Evolutionary conservation across 2,888 invertebrate species (phyloP), one percentile per base, ranked within the genome.

Genomic region (Volucella inflata): DNA sequence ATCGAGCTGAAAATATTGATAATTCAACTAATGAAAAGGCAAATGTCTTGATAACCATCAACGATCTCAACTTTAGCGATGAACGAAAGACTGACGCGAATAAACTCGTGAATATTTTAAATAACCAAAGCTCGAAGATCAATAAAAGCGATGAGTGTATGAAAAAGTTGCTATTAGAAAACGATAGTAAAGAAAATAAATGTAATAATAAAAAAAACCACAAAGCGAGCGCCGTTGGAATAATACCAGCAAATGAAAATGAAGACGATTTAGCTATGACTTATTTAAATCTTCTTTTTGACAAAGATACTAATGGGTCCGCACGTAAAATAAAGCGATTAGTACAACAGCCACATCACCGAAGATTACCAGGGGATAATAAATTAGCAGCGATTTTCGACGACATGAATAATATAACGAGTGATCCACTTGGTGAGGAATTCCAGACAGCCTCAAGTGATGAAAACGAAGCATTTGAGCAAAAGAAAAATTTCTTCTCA

Each of bases 361-460:
- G 75, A 50, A 46, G 84, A 9, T 44, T 70, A 10, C 60, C 67
- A 8, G 80, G 75, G 8, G 65, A 75, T 12, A 84, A 84, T 38
- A 85, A 85, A 46, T 38, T 81, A n/a, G 76, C 51, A 36, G 62
- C 81, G 0, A 77, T 85, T 2, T 85, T 81, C 16, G 68, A 81
- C 38, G 81, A 77, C 51, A 62, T 81, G 11, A 76, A 44, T 14
- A 72, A 77, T 10, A 72, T 60, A n/a, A 65, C 77, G 9, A 78
- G 84, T 21, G 79, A 84, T 17, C 70, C 82, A 9, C 65, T 82
- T 12, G 90, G 89, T 1, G 91, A 91, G 30, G 90, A 90, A 6
- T 89, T 89, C 51, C 90, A 90, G 42, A 89, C 89, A 0, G 89
- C 88, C 0, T 91, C 90, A 0, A 90, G 90, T 71, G 92, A 91